Evolutionary conservation across 2,888 invertebrate genomes (phyloP), one percentile per base, ranked within the genome.

Genomic region (Philereme vetulata): DNA sequence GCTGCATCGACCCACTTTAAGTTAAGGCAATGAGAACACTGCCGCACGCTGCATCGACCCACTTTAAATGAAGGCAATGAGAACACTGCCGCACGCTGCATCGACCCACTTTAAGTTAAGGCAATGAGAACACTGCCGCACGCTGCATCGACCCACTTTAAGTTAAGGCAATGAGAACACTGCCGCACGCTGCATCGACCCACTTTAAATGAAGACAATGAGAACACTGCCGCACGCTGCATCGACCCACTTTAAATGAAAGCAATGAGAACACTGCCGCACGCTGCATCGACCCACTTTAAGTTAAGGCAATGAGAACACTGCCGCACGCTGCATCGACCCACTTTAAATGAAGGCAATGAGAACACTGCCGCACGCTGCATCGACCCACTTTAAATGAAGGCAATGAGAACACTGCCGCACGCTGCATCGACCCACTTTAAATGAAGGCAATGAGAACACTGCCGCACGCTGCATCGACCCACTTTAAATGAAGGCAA

Each of bases 191-290:
- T 79, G 78, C 80, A 82, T 74, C 77, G 80, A 74, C 75, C 80
- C 81, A 82, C 75, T 87, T 85, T 84, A 84, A n/a, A n/a, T n/a
- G n/a, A n/a, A n/a, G 80, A 81, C 80, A 84, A 82, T 82, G 82
- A 78, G 75, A 77, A 48, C 75, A 75, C 11, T 3, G 72, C 73
- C 80, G 73, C 38, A 75, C 70, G 68, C 71, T 79, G 78, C 80
- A 82, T 74, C 77, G 80, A 74, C 75, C 80, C 81, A 82, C 75
- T 87, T 85, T 84, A 84, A n/a, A n/a, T n/a, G n/a, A n/a, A n/a
- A 79, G 81, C 80, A 84, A 82, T 82, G 82, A 78, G 75, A 77
- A 48, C 75, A 75, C 11, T 3, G 72, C 73, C 80, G 73, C 38
- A 75, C 70, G 68, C 71, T 79, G 78, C 80, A 82, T 74, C 77